Percentiles rank a stretch among this genome's conserved stretches.
These are phyloP conservation scores for Schizopygopsis pylzovi DNA, from an alignment of 2,797 vertebrate species.

Conservation along the genomic window DNA sequence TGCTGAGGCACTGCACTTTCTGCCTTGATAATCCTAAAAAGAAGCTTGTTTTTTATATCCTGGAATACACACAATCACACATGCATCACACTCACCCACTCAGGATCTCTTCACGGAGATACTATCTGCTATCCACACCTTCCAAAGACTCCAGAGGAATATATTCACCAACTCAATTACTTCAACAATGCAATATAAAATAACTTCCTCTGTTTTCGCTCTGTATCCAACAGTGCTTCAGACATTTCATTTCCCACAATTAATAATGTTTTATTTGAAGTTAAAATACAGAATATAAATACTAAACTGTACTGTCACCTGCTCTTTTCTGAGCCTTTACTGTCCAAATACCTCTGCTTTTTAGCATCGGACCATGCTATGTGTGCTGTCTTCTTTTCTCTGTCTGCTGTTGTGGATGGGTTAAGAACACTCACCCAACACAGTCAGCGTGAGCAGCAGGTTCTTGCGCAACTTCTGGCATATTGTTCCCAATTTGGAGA, in stretches of 20 bases:
- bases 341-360: background rate
- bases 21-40: background rate
- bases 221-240: background rate
- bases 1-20: no score
- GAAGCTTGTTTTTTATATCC: background rate
- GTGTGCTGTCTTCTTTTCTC: background rate
- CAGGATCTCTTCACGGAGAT: background rate
- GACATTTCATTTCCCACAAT: background rate
- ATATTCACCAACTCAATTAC: background rate
- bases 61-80: background rate
- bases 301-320: background rate
- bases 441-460: conserved; percentile 93
- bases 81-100: background rate
- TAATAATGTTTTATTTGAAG: background rate
- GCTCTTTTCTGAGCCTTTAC: no score
- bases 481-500: conserved; percentile 82
- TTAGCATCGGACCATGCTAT: background rate
- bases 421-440: conserved; percentile 80
- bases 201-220: background rate
- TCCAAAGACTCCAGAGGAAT: background rate
- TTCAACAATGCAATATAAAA: background rate
- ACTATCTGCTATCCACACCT: background rate
- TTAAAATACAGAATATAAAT: background rate
- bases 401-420: background rate
- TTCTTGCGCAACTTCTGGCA: conserved; percentile 92